phyloP scores from a whole-genome alignment of 2,797 vertebrate species.

The Vultur gryphus region DNA sequence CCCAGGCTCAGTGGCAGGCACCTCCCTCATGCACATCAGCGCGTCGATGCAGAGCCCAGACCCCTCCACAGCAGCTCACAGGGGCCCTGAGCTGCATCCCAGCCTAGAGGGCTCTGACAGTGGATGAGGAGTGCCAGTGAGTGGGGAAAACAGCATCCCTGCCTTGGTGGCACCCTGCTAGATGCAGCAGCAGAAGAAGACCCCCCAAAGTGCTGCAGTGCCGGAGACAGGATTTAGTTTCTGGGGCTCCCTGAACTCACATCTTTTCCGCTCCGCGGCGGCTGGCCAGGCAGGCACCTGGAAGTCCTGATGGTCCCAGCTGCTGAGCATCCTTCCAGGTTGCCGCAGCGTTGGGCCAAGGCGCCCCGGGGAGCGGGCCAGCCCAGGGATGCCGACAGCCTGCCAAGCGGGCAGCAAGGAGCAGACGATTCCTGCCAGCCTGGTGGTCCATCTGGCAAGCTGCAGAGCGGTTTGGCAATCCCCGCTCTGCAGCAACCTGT shows the following conservation, averaged over 20 bases:
- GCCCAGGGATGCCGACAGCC: not conserved
- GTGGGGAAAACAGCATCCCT: not conserved
- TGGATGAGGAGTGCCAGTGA: rapidly evolving
- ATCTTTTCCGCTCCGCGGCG: rapidly evolving
- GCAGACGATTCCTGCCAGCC: slow-evolving; percentile 11
- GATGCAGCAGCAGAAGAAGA: not conserved
- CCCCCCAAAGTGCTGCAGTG: not conserved
- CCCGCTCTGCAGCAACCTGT: not conserved
- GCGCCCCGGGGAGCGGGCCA: rapidly evolving
- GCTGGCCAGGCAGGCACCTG: not conserved
- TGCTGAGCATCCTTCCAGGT: not conserved
- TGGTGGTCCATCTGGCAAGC: not conserved
- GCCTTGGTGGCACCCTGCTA: rapidly evolving
- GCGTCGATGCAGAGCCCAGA: not conserved
- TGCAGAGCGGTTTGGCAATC: not conserved
- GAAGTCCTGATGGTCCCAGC: not conserved
- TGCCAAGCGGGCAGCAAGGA: not conserved
- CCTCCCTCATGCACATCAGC: not conserved
- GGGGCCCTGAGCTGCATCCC: not conserved
- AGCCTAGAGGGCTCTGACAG: not conserved
- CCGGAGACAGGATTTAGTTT: not conserved
- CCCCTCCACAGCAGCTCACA: rapidly evolving
- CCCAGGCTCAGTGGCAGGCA: rapidly evolving
- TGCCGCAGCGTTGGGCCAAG: rapidly evolving
- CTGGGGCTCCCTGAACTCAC: not conserved